Evolutionary conservation across 2,113 vertebrate genomes (phyloP).

Genomic region (Rhynchopsitta pachyrhyncha): DNA sequence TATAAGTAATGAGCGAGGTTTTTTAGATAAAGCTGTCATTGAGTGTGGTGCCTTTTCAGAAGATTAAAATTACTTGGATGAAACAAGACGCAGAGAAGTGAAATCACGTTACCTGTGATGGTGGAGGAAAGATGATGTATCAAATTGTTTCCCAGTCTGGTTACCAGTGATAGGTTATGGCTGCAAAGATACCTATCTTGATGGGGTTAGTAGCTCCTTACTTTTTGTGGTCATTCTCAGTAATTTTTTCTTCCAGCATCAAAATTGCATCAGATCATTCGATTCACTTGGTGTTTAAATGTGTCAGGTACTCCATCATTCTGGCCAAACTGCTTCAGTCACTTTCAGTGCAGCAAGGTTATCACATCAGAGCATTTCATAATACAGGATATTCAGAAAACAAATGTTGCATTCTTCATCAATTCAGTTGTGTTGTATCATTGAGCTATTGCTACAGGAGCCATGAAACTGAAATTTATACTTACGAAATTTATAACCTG

Average conservation of each 20-base stretch:
- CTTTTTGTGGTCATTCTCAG: not conserved
- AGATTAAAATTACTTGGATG: not conserved
- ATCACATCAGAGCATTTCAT: not conserved
- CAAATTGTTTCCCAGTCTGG: not conserved
- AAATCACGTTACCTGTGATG: not conserved
- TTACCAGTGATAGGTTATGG: not conserved
- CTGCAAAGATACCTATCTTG: not conserved
- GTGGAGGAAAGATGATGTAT: not conserved
- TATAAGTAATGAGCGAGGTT: not conserved
- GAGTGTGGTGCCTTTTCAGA: not conserved
- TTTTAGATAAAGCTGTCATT: not conserved
- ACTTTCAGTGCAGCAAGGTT: not conserved
- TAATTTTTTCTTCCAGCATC: not conserved
- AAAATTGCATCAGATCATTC: not conserved
- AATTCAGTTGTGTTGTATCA: not conserved
- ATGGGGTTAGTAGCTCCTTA: not conserved
- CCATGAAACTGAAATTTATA: not conserved
- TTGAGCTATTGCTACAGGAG: not conserved
- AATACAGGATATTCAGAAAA: not conserved
- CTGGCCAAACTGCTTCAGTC: not conserved
- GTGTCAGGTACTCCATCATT: not conserved
- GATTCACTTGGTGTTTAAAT: not conserved
- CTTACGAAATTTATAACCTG: not conserved
- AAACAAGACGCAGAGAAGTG: not conserved
- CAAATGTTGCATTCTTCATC: constrained; percentile 15